Evolutionary conservation across 1,140 invertebrate genomes (phyloP).

Genomic region (Caerostris darwini): DNA sequence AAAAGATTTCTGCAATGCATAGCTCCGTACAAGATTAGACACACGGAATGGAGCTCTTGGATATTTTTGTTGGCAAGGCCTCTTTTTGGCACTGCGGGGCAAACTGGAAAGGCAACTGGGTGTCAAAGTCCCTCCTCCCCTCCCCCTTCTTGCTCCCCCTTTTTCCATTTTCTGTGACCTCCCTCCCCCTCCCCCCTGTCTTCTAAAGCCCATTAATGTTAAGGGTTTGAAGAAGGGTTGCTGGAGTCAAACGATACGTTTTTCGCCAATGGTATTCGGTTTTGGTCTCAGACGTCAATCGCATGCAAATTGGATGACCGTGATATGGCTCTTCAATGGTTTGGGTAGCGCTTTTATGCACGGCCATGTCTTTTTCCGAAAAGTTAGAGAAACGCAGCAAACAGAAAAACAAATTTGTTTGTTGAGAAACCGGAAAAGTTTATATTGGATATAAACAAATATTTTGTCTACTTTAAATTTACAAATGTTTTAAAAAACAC

Average conservation of each 20-base stretch:
- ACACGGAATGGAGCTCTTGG: conserved; percentile 4
- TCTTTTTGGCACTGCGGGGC: conserved; percentile 66
- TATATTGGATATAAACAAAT: too few relatives aligned
- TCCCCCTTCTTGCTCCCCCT: not conserved
- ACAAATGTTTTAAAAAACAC: too few relatives aligned
- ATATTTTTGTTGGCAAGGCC: conserved; percentile 66
- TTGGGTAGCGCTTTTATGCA: too few relatives aligned
- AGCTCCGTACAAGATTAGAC: conserved; percentile 67
- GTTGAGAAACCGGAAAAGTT: too few relatives aligned
- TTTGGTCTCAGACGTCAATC: not conserved
- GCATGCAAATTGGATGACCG: not conserved
- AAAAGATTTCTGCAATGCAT: conserved; percentile 71
- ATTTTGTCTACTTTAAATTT: too few relatives aligned
- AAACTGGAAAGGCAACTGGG: not conserved
- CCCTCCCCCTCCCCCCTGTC: not conserved
- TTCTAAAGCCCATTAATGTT: conserved; percentile 72
- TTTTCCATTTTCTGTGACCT: not conserved
- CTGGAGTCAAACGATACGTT: not conserved
- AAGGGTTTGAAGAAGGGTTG: conserved; percentile 61
- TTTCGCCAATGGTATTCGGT: not conserved
- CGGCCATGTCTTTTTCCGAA: too few relatives aligned
- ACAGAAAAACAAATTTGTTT: too few relatives aligned
- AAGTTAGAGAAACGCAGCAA: too few relatives aligned
- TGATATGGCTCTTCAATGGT: not conserved
- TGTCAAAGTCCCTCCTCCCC: not conserved